phyloP scores from a whole-genome alignment of 2,113 vertebrate genomes.

The Rhinogobius similis region DNA sequence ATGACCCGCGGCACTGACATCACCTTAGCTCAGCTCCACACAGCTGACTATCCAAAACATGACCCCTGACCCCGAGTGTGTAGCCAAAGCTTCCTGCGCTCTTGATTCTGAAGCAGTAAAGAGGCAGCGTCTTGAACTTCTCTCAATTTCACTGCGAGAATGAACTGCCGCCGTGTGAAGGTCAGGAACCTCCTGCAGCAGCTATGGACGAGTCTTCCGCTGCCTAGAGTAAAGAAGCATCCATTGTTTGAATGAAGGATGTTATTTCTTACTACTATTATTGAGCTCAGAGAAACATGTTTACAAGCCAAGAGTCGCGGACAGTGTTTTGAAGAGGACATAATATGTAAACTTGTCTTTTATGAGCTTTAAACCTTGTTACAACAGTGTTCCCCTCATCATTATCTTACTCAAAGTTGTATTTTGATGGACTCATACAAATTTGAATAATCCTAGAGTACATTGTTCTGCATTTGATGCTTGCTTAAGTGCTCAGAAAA shows the following conservation, averaged over 20 bases:
- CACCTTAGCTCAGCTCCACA: constrained; percentile 46
- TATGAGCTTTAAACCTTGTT: too few relatives aligned
- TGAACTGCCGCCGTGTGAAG: constrained; percentile 45
- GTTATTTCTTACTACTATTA: constrained; percentile 65
- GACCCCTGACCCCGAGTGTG: constrained; percentile 49
- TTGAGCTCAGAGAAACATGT: too few relatives aligned
- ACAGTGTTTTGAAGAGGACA: too few relatives aligned
- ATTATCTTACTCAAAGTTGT: too few relatives aligned
- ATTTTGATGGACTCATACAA: too few relatives aligned
- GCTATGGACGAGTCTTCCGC: constrained; percentile 52
- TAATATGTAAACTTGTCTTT: too few relatives aligned
- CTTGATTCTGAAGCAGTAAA: constrained; percentile 31
- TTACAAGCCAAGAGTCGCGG: too few relatives aligned
- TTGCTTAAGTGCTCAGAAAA: too few relatives aligned
- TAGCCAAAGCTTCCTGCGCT: constrained; percentile 60
- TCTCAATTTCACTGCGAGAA: constrained; percentile 59
- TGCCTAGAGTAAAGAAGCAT: constrained; percentile 31
- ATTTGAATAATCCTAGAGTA: too few relatives aligned
- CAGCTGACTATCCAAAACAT: constrained; percentile 54
- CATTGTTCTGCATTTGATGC: too few relatives aligned
- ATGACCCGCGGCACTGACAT: constrained; percentile 40
- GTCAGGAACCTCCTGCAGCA: constrained; percentile 55
- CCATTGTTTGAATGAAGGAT: constrained; percentile 47
- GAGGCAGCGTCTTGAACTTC: constrained; percentile 53
- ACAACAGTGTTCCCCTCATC: too few relatives aligned